These are phyloP conservation scores for Bos taurus DNA, from an alignment of 2,113 vertebrate species.

Conservation along the genomic window ARS-UCD2.0 NC_037349.1:22399501-22400000, in stretches of 20 bases:
- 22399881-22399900: constrained; percentile 50
- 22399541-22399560: background rate
- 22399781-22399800: constrained; percentile 52
- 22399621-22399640: background rate
- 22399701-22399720: background rate
- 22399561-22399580: background rate
- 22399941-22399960: constrained; percentile 15
- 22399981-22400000: background rate
- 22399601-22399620: background rate
- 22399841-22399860: constrained; percentile 39
- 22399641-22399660: background rate
- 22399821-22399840: constrained; percentile 39
- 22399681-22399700: background rate
- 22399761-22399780: background rate
- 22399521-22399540: background rate
- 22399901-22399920: constrained; percentile 46
- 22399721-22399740: background rate
- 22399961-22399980: constrained; percentile 28
- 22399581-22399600: background rate
- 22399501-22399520: background rate
- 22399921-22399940: background rate
- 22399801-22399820: constrained; percentile 63
- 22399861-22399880: constrained; percentile 54
- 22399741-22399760: background rate
- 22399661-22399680: background rate